Base-by-base conservation (phyloP, 2,113 vertebrate genomes). In the Tretioscincus oriximinensis region DNA sequence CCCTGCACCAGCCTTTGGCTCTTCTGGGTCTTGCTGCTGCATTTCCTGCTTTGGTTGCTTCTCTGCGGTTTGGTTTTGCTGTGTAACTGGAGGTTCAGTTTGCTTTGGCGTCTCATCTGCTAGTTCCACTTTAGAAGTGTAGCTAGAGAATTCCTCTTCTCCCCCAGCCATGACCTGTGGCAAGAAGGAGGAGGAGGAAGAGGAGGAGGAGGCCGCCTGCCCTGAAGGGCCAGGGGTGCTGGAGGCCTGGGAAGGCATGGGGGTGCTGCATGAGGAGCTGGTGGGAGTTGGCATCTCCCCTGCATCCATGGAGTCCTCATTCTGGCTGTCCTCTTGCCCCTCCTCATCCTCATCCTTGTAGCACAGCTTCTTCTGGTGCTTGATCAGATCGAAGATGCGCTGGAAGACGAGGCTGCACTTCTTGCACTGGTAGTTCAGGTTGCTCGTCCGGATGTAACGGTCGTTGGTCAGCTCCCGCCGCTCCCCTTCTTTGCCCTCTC, bases 311-410 rank as follows among this genome's bases (percentile, higher is more conserved):
- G 98, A 99, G 91, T 99, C 98, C 88, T 99, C 98, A 5, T 99
- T 99, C 92, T 99, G 98, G 93, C 98, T 99, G 90, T 99, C 98
- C 68, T 99, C 98, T 85, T 99, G 98, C 82, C 97, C 97, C 49
- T 99, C 98, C 79, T 99, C 98, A 82, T 99, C 98, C 92, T 99
- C 98, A 85, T 99, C 98, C 95, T 99, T 99, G 93, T 99, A 99
- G 92, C 98, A 99, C 90, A 99, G 95, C 93, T 99, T 99, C 92
- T 99, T 99, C 95, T 99, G 98, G 91, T 99, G 98, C 92, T 99
- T 99, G 93, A 99, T 99, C 82, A 99, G 95, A 93, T 99, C 98
- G 89, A 99, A 99, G 92, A 99, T 99, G 77, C 98, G 96, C 90
- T 99, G 98, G 92, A 99, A 99, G 89, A 99, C 97, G 63, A 99